Evolutionary conservation across 2,113 vertebrate genomes (phyloP), one percentile per base, ranked within the genome.

Genomic region (Rhagologus leucostigma): DNA sequence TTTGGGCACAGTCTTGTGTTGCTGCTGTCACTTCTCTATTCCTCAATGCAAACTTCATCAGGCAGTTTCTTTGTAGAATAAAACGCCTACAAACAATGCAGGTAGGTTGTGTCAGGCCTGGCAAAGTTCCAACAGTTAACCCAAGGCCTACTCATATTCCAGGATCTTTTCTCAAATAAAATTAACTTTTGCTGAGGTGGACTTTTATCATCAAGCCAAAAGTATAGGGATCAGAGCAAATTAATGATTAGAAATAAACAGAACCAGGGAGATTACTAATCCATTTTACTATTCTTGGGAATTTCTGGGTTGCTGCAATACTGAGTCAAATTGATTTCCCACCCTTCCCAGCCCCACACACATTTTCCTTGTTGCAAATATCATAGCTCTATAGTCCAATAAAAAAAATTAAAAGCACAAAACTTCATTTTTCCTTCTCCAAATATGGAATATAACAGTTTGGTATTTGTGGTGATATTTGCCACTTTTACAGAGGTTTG

Each of bases 161-260:
- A 82, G 86, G 52, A 92, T 89, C 30, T 42, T 74, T 85, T 64
- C 74, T 78, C 73, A 74, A 87, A 63, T 33, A 74, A 79, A 94
- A 78, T 41, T 69, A 60, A 49, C 50, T 76, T 55, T 79, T 91
- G 16, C 20, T 65, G 42, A 75, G 69, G 62, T 82, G 59, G 23
- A 42, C 24, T 87, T 89, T 47, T 64, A 84, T 68, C 26, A 75
- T 64, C 44, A 91, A 87, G 63, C n/a, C 41, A 62, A 60, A 60
- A 68, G 7, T 44, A 59, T 16, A 84, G 62, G 11, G 30, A 68
- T 65, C 37, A 87, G 49, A 94, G 47, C 63, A 79, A 88, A 67
- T 67, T 77, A 92, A 67, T 63, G 5, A 86, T 87, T 75, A 84
- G 76, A 92, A 86, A 88, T 42, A 81, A 97, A 89, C 30, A 75